phyloP scores from a whole-genome alignment of 2,888 invertebrate species.

The Habrosyne pyritoides region DNA sequence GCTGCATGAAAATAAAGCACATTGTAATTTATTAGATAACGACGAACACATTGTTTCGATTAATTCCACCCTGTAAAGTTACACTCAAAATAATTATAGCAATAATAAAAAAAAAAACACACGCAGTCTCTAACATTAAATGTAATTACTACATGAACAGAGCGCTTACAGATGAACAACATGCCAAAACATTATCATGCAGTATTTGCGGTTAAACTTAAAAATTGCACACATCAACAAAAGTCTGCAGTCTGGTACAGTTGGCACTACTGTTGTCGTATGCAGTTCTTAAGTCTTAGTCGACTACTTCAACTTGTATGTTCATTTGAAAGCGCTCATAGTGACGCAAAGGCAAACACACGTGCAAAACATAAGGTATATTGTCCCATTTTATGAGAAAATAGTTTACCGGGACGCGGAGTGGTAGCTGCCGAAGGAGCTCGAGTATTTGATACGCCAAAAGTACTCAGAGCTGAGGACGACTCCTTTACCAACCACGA shows the following conservation, averaged over 20 bases:
- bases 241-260: background rate
- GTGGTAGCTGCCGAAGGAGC: conserved; percentile 79
- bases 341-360: conserved; percentile 16
- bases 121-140: background rate
- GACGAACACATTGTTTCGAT: background rate
- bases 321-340: conserved; percentile 11
- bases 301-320: background rate
- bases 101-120: background rate
- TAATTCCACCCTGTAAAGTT: background rate
- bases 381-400: conserved; percentile 70
- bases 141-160: background rate
- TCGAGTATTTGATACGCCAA: conserved; percentile 86
- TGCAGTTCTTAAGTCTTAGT: background rate
- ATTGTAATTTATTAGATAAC: too few relatives aligned
- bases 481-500: conserved; percentile 68
- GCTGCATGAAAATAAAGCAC: background rate
- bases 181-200: too few relatives aligned
- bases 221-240: background rate
- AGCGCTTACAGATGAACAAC: background rate
- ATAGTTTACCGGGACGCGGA: conserved; percentile 82
- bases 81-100: background rate
- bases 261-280: background rate
- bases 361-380: conserved; percentile 33
- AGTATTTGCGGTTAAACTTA: background rate
- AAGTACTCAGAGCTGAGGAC: conserved; percentile 86